phyloP scores from a whole-genome alignment of 2,797 vertebrate genomes.

The Spondyliosoma cantharus region DNA sequence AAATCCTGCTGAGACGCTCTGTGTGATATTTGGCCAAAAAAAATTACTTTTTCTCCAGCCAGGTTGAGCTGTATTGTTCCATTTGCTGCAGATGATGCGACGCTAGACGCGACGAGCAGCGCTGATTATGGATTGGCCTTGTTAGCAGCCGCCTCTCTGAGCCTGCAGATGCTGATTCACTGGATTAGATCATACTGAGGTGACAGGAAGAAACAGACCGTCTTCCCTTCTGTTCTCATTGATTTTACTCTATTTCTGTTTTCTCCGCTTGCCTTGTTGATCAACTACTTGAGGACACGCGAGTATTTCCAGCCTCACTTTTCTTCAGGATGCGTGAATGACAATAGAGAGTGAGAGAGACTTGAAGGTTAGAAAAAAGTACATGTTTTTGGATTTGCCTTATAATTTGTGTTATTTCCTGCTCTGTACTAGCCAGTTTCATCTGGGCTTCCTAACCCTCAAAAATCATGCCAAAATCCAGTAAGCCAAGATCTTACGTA shows the following conservation, averaged over 20 bases:
- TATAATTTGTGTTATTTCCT: background rate
- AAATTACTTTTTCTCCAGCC: conserved; percentile 36
- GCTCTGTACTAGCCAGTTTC: conserved; percentile 17
- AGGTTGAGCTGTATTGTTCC: conserved; percentile 19
- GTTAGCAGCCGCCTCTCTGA: conserved; percentile 54
- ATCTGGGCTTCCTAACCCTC: conserved; percentile 29
- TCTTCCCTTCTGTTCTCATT: conserved; percentile 37
- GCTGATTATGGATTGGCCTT: conserved; percentile 58
- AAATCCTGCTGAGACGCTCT: conserved; percentile 22
- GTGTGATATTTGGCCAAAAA: conserved; percentile 25
- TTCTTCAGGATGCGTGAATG: conserved; percentile 13
- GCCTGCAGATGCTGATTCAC: conserved; percentile 61
- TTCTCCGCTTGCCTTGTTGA: conserved; percentile 31
- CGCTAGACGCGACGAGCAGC: conserved; percentile 50
- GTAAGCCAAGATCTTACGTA: conserved; percentile 53
- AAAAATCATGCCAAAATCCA: conserved; percentile 41
- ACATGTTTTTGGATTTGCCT: conserved; percentile 7
- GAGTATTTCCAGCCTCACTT: conserved; percentile 36
- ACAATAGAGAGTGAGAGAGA: background rate
- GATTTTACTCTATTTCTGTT: conserved; percentile 22
- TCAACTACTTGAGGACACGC: conserved; percentile 38
- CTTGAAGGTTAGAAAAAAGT: conserved; percentile 2
- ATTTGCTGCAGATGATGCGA: conserved; percentile 41
- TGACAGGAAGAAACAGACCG: conserved; percentile 45
- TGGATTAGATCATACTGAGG: conserved; percentile 46